Evolutionary conservation across 1,140 invertebrate genomes (phyloP), one percentile per base, ranked within the genome.

Genomic region (Psix sp.): DNA sequence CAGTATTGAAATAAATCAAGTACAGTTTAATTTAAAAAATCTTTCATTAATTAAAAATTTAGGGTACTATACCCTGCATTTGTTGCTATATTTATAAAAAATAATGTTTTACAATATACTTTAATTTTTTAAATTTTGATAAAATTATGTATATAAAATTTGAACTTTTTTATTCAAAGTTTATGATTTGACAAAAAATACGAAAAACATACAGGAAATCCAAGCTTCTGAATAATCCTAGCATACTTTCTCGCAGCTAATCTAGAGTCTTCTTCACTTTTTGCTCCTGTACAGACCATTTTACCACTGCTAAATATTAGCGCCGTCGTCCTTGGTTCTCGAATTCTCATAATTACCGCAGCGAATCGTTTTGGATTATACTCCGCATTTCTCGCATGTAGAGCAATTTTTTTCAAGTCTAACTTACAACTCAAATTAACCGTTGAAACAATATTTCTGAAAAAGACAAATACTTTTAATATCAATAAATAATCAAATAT

Each of bases 281-380:
- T 99, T 0, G 98, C 98, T 13, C 98, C 98, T 0, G 98, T 99
- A 84, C 98, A 99, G 0, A 99, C 98, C 98, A 99, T 99, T 91
- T 99, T 99, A 0, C 98, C 98, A 31, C 98, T 99, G 79, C 96
- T 98, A 82, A 99, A 99, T 74, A 99, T 99, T 7, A 99, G 87
- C 9, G 98, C 98, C 15, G 98, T 99, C 1, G 98, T 99, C 75
- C 98, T 89, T 0, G 98, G 98, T 83, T 99, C 97, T 83, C 98
- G 90, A 81, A 99, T 99, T 83, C 98, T 90, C 98, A 99, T 99
- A 51, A 99, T 99, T 0, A 99, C 98, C 65, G 98, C 98, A 40
- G 98, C 98, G 91, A 99, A 99, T 85, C 98, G 93, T 88, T 99
- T 99, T 17, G 98, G 98, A 88, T 99, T 99, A 80, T 99, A 99